Evolutionary conservation across 2,113 vertebrate species (phyloP).

Genomic region (Serilophus lunatus): DNA sequence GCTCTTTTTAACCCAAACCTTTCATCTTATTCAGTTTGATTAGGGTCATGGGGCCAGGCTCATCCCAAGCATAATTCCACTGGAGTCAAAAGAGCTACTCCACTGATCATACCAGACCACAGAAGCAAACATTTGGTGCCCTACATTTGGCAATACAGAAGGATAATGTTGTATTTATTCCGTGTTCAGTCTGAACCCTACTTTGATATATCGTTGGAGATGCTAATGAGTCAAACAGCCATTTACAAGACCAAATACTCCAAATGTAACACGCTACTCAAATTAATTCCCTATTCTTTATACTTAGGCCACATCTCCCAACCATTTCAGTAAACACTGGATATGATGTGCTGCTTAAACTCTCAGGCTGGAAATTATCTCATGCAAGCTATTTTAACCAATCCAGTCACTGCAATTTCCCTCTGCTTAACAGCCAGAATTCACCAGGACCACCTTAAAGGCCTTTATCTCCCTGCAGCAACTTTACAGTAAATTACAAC

Average conservation of each 20-base stretch:
- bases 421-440: not conserved
- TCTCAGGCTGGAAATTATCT: not conserved
- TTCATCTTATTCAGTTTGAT: conserved; percentile 55
- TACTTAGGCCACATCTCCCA: not conserved
- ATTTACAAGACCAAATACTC: not conserved
- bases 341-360: not conserved
- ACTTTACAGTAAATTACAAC: not conserved
- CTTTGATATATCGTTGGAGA: not conserved
- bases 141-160: conserved; percentile 46
- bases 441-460: not conserved
- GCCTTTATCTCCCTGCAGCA: not conserved
- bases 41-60: conserved; percentile 45
- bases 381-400: not conserved
- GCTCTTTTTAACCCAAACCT: conserved; percentile 4
- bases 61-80: conserved; percentile 41
- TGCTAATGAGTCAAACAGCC: not conserved
- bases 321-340: not conserved
- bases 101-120: not conserved
- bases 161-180: conserved; percentile 3
- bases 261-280: not conserved
- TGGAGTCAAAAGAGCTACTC: conserved; percentile 9
- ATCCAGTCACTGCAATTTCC: not conserved
- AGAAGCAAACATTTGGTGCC: conserved; percentile 51
- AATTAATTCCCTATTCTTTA: not conserved
- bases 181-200: not conserved